Percentiles rank a stretch among this genome's conserved stretches.
phyloP scores from a whole-genome alignment of 2,888 invertebrate species.

The Muschampia plurimacula region DNA sequence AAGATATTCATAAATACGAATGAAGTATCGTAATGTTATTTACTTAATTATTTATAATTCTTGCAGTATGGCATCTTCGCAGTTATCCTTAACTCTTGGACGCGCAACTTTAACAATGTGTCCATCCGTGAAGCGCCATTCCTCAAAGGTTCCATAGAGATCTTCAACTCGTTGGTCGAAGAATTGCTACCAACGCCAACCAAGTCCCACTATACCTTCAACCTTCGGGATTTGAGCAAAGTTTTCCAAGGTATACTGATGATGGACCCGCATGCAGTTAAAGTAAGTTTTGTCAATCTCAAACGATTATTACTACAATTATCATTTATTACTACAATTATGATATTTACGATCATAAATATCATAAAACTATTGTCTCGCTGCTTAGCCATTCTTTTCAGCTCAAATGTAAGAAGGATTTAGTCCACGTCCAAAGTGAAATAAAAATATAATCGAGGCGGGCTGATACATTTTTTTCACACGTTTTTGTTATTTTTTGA shows the following conservation, averaged over 20 bases:
- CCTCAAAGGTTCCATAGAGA: slow-evolving; percentile 87
- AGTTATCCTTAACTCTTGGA: slow-evolving; percentile 90
- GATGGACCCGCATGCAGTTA: slow-evolving; percentile 87
- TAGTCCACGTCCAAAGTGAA: too few relatives aligned
- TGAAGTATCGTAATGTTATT: too few relatives aligned
- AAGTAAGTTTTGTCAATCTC: slow-evolving; percentile 67
- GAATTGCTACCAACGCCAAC: slow-evolving; percentile 94
- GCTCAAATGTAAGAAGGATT: too few relatives aligned
- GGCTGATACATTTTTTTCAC: too few relatives aligned
- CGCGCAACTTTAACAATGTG: slow-evolving; percentile 68
- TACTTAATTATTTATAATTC: slow-evolving; percentile 1
- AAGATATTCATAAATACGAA: too few relatives aligned
- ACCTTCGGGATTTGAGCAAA: slow-evolving; percentile 93
- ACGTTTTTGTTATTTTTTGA: too few relatives aligned
- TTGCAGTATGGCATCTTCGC: slow-evolving; percentile 86
- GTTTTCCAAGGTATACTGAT: slow-evolving; percentile 93
- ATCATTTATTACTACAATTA: not conserved
- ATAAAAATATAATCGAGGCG: too few relatives aligned
- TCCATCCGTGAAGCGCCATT: slow-evolving; percentile 75
- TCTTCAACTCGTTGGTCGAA: slow-evolving; percentile 88
- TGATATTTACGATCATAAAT: too few relatives aligned
- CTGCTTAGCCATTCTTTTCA: not conserved
- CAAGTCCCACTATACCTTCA: slow-evolving; percentile 96
- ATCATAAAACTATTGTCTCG: not conserved
- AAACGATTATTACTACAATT: not conserved